Evolutionary conservation across 2,113 vertebrate species (phyloP), one percentile per base, ranked within the genome.

Genomic region (Rhinopomastus cyanomelas): DNA sequence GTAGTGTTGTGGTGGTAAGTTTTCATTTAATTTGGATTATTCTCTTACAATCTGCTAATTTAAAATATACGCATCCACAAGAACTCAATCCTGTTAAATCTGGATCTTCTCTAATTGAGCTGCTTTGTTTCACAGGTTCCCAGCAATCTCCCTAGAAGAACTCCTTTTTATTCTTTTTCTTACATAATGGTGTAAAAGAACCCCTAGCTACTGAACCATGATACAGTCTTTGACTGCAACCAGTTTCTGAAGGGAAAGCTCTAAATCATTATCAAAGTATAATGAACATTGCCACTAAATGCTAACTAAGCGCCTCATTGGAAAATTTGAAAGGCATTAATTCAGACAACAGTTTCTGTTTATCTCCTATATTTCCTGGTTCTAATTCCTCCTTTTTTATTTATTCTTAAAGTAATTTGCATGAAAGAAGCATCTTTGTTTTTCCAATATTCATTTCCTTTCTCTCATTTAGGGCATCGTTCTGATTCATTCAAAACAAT

Each of bases 391-490:
- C 46, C 30, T 90, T 92, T 94, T 92, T 92, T 80, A 87, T 94
- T 93, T 96, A 89, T 93, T 88, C 86, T 82, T 66, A 61, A 77
- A 91, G 83, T 37, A 72, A 95, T 97, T 96, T 95, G 69, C 96
- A 96, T 96, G 91, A 95, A 88, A 96, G 91, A 85, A 78, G 84
- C 59, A 81, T 69, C 92, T 93, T 97, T 93, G 87, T 97, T 95
- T 96, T 91, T 94, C 60, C 81, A 49, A 78, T 81, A 80, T 94
- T 94, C 85, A 71, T 93, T 89, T 93, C 76, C 88, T 89, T 91
- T 90, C 74, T 83, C 84, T 78, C 62, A 77, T 46, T 92, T 68
- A 92, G 61, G 62, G 51, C 39, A 81, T 83, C 67, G 75, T 89
- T 91, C 88, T 89, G 73, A 78, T 89, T 81, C 85, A 30, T 5